Evolutionary conservation across 2,797 vertebrate genomes (phyloP), one percentile per base, ranked within the genome.

Genomic region (Sparus aurata): DNA sequence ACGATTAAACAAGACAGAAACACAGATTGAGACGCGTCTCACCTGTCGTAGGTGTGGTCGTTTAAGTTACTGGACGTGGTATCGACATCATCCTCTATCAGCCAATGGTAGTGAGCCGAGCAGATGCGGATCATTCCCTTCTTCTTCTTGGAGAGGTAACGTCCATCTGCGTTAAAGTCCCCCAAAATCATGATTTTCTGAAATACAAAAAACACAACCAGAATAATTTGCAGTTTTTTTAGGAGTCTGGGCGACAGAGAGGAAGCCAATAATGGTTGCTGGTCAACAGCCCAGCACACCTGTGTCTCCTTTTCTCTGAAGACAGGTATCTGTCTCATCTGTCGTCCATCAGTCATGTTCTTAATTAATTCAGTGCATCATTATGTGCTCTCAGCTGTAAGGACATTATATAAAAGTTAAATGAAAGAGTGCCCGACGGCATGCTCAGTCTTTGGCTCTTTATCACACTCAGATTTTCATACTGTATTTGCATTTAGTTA

Each of bases 1-100:
- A 17, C 54, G 1, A 1, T 5, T n/a, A 18, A 43, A 49, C 6
- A 15, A 8, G n/a, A 43, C 5, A 52, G n/a, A 49, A 2, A 15
- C 15, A 11, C 17, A 4, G n/a, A 0, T 3, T 25, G 3, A 22
- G 0, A 5, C 12, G 38, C 13, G 6, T 18, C 12, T 5, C 13
- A 92, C 92, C 91, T 88, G 79, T 92, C 92, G 50, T 93, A 93
- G 18, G 90, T 87, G 86, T 79, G 27, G 84, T 91, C 83, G 18
- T 89, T 80, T 11, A 2, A 85, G 12, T 78, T 79, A 50, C 50
- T 85, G 34, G 85, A 61, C 1, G 90, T 92, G 1, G 92, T 93
- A 73, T 91, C 90, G 27, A 83, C 85, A 13, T 91, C 90, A 41
- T 93, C 92, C 4, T 47, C 45, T 43, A 93, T 93, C 27, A 93